These are phyloP conservation scores for Thysanoteuthis rhombus DNA, from an alignment of 2,888 invertebrate species.

Conservation along the genomic window DNA sequence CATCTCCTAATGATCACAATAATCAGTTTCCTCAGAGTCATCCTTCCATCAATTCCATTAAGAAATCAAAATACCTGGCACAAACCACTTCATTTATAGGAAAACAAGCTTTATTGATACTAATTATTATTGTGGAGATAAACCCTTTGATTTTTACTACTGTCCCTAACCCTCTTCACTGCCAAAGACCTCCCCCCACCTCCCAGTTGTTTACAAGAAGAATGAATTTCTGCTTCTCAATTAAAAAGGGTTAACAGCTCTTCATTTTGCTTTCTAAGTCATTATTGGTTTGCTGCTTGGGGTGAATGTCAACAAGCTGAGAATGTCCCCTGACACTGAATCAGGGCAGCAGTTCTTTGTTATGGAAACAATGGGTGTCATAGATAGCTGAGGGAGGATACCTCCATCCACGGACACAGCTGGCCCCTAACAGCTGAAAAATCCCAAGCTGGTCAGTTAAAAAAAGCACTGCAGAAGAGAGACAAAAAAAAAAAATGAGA, in stretches of 20 bases:
- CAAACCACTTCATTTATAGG: no score
- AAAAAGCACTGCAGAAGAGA: neutral
- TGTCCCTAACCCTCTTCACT: neutral
- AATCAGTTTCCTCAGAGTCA: no score
- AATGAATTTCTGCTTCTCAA: neutral
- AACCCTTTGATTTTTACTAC: neutral
- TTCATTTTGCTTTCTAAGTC: neutral
- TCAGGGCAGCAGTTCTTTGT: no score
- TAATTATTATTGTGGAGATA: neutral
- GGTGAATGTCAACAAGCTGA: no score
- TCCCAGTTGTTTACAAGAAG: neutral
- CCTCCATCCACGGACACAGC: neutral
- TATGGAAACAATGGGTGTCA: neutral
- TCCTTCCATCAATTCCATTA: no score
- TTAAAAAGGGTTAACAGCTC: neutral
- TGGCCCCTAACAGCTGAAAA: neutral
- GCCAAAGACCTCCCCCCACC: neutral
- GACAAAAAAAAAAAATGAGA: neutral
- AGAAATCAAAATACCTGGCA: no score
- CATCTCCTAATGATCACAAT: no score
- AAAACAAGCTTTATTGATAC: no score
- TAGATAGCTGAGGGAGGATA: neutral
- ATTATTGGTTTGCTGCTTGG: neutral
- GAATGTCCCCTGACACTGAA: no score
- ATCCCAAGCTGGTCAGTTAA: conserved; percentile 12